Evolutionary conservation across 2,113 vertebrate genomes (phyloP).

Genomic region (Ammodytes marinus): DNA sequence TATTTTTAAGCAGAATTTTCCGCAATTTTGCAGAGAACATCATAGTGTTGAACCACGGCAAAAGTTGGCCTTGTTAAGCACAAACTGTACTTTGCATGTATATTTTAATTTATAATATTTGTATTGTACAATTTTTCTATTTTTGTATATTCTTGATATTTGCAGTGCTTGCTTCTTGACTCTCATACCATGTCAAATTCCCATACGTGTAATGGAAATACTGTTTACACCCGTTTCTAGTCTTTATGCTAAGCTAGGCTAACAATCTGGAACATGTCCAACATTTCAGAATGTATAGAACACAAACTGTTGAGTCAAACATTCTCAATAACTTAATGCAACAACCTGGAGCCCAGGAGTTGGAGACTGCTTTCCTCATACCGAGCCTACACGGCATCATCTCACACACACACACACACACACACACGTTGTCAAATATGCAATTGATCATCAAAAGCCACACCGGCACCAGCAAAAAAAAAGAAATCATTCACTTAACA

Average conservation of each 20-base stretch:
- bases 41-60: too few species aligned
- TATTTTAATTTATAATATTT: too few species aligned
- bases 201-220: not conserved
- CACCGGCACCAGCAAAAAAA: not conserved
- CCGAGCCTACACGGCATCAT: not conserved
- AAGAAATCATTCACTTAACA: conserved; percentile 17
- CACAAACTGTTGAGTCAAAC: not conserved
- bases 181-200: too few species aligned
- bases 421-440: conserved; percentile 1
- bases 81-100: too few species aligned
- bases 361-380: not conserved
- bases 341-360: not conserved
- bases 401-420: conserved; percentile 1
- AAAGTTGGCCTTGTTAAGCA: too few species aligned
- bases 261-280: not conserved
- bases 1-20: not conserved
- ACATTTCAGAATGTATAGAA: not conserved
- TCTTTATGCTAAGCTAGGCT: conserved; percentile 4
- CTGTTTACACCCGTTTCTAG: not conserved
- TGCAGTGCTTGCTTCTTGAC: too few species aligned
- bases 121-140: too few species aligned
- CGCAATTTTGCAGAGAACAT: not conserved
- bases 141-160: too few species aligned
- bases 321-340: not conserved
- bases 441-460: conserved; percentile 34